Evolutionary conservation across 2,888 invertebrate species (phyloP).

Genomic region (Bugulina stolonifera): DNA sequence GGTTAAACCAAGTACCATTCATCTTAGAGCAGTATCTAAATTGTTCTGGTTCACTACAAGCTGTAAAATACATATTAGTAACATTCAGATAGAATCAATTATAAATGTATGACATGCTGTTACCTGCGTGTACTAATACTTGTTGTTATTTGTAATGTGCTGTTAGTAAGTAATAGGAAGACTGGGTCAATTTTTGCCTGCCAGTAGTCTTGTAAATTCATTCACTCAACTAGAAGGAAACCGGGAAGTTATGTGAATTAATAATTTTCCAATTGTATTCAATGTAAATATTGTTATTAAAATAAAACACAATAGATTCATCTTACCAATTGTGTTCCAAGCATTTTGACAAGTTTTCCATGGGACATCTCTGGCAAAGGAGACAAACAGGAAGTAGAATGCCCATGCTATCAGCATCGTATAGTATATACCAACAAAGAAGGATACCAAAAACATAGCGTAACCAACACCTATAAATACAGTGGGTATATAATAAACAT

Average conservation of each 20-base stretch:
- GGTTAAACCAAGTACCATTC: constrained; percentile 49
- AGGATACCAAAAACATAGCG: constrained; percentile 57
- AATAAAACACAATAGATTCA: too few species aligned
- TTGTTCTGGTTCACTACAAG: constrained; percentile 22
- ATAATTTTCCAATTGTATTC: too few species aligned
- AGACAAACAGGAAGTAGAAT: constrained; percentile 56
- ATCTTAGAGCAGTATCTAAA: constrained; percentile 47
- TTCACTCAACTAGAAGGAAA: too few species aligned
- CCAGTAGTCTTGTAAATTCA: too few species aligned
- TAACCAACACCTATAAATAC: constrained; percentile 55
- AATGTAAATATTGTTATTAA: too few species aligned
- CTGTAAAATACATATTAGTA: background rate
- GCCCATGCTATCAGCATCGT: constrained; percentile 59
- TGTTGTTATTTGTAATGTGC: too few species aligned
- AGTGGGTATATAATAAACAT: too few species aligned
- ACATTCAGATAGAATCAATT: background rate
- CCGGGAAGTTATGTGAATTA: too few species aligned
- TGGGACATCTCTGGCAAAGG: constrained; percentile 52
- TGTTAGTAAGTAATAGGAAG: too few species aligned
- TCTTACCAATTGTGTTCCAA: constrained; percentile 53
- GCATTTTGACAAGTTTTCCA: constrained; percentile 54
- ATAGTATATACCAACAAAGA: constrained; percentile 57
- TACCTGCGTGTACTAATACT: background rate
- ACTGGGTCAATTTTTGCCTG: too few species aligned
- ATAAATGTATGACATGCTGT: background rate